Evolutionary conservation across 1,140 invertebrate genomes (phyloP), one percentile per base, ranked within the genome.

Genomic region (Heliothis subflexa): DNA sequence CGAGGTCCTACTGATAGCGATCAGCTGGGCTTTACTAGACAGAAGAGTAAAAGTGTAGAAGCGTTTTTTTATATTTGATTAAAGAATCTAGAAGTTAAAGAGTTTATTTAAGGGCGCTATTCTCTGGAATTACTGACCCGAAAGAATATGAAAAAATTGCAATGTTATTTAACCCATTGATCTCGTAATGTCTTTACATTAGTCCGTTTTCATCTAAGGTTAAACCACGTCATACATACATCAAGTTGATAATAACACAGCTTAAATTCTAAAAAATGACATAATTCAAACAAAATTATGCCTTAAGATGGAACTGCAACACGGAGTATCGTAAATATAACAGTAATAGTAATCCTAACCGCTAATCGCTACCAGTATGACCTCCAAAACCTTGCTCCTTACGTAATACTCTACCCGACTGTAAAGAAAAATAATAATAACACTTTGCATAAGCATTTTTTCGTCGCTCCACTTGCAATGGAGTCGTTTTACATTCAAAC

Each of bases 401-500:
- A 61, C 80, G 68, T 83, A 84, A 84, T 72, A 80, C 75, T 21
- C 57, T 33, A 64, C 74, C 77, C 77, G 61, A 73, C 75, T 83
- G 82, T 85, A 80, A 85, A 88, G 21, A 25, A 89, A 88, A 89
- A 87, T 45, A 90, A 91, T 89, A 89, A 90, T 91, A 91, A 89
- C 86, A 90, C 88, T 91, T 90, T 89, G 84, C 88, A 90, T 89
- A 91, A 90, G 84, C 88, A 89, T 87, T 88, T 88, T 85, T 87
- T 78, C 76, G 78, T 74, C 75, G 62, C 49, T 78, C 78, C 28
- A 21, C 70, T 61, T 57, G 72, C 64, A 81, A 80, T 79, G 82
- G 78, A 78, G 66, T 78, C 82, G 80, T 85, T 86, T 86, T 85
- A 84, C 83, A 79, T 83, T 80, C 74, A 82, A 86, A 85, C 81